Evolutionary conservation across 2,797 vertebrate species (phyloP), one percentile per base, ranked within the genome.

Genomic region (Acipenser transmontanus): DNA sequence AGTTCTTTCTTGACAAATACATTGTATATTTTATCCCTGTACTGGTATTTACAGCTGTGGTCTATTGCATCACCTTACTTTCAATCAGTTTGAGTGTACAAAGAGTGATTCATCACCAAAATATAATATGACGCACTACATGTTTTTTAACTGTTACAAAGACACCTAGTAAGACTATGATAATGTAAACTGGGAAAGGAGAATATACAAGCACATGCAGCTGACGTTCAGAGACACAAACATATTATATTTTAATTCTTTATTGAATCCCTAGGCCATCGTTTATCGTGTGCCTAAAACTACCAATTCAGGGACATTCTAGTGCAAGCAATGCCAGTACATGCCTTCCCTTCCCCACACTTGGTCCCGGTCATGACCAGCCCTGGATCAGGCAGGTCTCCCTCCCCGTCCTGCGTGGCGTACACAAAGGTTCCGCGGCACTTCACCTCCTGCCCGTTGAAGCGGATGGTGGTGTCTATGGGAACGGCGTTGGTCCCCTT

Each of bases 331-430:
- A 34, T 34, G 34, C 34, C 4, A 3, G 1, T 0, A 52, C 90
- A 76, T 69, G 95, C 96, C 94, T 94, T 95, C 6, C 91, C 87
- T 59, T 95, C 88, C 8, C 91, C 92, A 52, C 96, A 98, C 64
- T 92, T 95, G 11, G 96, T 98, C 59, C 96, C 96, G 0, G 93
- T 92, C 85, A 93, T 92, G 64, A 99, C 96, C 1, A 97, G 87
- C 14, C 95, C 94, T 0, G 94, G 90, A 78, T 94, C 92, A 0
- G 88, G 88, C 69, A 93, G 85, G 81, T 97, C 93, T 0, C 91
- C 88, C 67, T 91, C 92, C 0, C 91, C 91, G 0, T 93, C 89
- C 65, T 91, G 89, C 1, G 88, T 85, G 0, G 88, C 87, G 77
- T 97, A 96, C 68, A 94, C 91, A 47, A 90, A 89, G 5, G 91